A percentile compares a stretch with the other conserved stretches of the same genome.
Conservation (phyloP, 2,888 invertebrate genomes). For the Deilephila porcellus region DNA sequence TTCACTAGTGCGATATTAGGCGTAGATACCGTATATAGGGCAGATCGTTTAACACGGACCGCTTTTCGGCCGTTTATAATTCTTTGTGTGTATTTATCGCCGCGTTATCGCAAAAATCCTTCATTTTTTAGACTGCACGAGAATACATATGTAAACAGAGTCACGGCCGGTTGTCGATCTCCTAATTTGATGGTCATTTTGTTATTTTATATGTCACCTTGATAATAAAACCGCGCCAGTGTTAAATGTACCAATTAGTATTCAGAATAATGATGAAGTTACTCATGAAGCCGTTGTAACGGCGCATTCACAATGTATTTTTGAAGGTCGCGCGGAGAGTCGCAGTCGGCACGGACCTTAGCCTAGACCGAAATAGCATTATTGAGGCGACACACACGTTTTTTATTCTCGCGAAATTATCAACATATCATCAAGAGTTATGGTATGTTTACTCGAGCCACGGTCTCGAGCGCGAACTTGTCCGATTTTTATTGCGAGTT, state of each 20-base stretch:
- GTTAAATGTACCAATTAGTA: slow-evolving; percentile 37
- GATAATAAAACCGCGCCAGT: slow-evolving; percentile 57
- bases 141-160: slow-evolving; percentile 70
- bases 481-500: slow-evolving; percentile 77
- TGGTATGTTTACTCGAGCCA: slow-evolving; percentile 50
- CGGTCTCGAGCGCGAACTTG: slow-evolving; percentile 77
- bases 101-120: slow-evolving; percentile 77
- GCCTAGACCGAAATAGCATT: slow-evolving; percentile 32
- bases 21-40: slow-evolving; percentile 53
- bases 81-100: slow-evolving; percentile 59
- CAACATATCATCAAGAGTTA: slow-evolving; percentile 32
- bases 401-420: slow-evolving; percentile 26
- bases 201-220: slow-evolving; percentile 61
- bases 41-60: slow-evolving; percentile 40
- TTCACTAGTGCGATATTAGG: slow-evolving; percentile 60
- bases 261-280: slow-evolving; percentile 28
- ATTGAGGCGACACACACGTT: slow-evolving; percentile 16
- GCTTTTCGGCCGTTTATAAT: slow-evolving; percentile 40
- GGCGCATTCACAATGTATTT: slow-evolving; percentile 31
- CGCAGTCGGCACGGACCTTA: slow-evolving; percentile 30
- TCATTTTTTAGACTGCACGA: slow-evolving; percentile 64
- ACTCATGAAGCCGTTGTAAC: slow-evolving; percentile 29
- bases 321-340: slow-evolving; percentile 31
- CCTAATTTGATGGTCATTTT: slow-evolving; percentile 77
- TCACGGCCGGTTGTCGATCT: slow-evolving; percentile 83